Evolutionary conservation across 1,140 invertebrate genomes (phyloP), one percentile per base, ranked within the genome.

Genomic region (Acyrthosiphon pisum): DNA sequence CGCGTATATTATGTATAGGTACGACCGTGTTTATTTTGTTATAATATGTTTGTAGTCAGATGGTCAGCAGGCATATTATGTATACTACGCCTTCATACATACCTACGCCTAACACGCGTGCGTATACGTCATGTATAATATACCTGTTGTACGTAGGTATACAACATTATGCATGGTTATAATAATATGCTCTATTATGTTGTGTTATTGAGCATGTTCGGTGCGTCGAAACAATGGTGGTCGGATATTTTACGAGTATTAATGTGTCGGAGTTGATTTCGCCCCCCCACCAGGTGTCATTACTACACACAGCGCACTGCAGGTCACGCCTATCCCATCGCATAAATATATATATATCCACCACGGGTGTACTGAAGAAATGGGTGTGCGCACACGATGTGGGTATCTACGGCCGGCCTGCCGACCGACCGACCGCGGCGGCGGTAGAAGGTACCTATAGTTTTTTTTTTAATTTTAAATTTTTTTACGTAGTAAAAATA

Each of bases 201-300:
- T 68, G 60, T 83, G n/a, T 83, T 83, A 83, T 83, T 83, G 35
- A 83, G 76, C 35, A 83, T 83, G 76, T 83, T 37, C 76, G 35
- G 76, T 83, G 76, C 76, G 35, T 83, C 35, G 35, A 83, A 83
- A 83, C 76, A 83, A 83, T 83, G 76, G 76, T 83, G 35, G 35
- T 37, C 76, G 76, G 60, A n/a, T 83, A 83, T 83, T 83, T 83
- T 83, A 83, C 76, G 76, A 37, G 76, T 83, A 68, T 68, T 68
- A n/a, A 68, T 83, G 76, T 37, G 35, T 37, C 20, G 35, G 22
- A 83, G 76, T 83, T 83, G 76, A 83, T 83, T 37, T 83, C 35
- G n/a, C 35, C 35, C 35, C 76, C 76, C 76, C 35, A 83, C 76
- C 60, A n/a, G 60, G 60, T 68, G 35, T 83, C 76, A 83, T 83